Evolutionary conservation across 2,113 vertebrate genomes (phyloP).

Genomic region (Oncorhynchus clarkii): DNA sequence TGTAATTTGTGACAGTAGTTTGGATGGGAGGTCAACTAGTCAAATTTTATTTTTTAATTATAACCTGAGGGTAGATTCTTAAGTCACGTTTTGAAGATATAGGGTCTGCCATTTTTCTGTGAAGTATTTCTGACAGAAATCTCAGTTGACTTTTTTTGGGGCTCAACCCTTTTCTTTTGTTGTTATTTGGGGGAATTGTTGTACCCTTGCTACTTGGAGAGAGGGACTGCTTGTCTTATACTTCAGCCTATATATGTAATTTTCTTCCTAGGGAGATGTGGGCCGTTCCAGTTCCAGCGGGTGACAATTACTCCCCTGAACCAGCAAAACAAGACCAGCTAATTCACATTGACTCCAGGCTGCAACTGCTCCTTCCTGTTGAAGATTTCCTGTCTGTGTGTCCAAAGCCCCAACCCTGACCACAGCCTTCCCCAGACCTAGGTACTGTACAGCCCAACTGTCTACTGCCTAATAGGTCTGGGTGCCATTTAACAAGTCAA

Average conservation of each 20-base stretch:
- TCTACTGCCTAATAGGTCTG: not conserved
- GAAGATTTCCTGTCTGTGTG: constrained; percentile 39
- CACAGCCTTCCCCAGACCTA: constrained; percentile 52
- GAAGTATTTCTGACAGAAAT: not conserved
- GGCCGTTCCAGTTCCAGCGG: constrained; percentile 57
- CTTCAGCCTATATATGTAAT: not conserved
- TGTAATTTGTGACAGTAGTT: not conserved
- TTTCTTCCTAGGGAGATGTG: constrained; percentile 66
- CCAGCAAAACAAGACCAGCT: constrained; percentile 74
- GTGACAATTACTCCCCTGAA: constrained; percentile 80
- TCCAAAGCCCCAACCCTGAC: constrained; percentile 51
- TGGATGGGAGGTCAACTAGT: not conserved
- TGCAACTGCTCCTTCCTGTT: constrained; percentile 69
- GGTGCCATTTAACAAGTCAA: not conserved
- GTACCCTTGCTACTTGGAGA: no score
- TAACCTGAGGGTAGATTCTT: not conserved
- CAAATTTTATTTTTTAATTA: not conserved
- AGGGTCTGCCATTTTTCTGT: not conserved
- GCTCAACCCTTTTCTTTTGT: not conserved
- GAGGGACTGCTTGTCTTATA: no score
- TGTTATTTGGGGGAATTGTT: no score
- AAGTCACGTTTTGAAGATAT: not conserved
- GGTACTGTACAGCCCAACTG: not conserved
- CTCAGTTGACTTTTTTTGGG: not conserved
- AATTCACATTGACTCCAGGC: constrained; percentile 79